Evolutionary conservation across 1,140 invertebrate genomes (phyloP).

Genomic region (Ostrea edulis): DNA sequence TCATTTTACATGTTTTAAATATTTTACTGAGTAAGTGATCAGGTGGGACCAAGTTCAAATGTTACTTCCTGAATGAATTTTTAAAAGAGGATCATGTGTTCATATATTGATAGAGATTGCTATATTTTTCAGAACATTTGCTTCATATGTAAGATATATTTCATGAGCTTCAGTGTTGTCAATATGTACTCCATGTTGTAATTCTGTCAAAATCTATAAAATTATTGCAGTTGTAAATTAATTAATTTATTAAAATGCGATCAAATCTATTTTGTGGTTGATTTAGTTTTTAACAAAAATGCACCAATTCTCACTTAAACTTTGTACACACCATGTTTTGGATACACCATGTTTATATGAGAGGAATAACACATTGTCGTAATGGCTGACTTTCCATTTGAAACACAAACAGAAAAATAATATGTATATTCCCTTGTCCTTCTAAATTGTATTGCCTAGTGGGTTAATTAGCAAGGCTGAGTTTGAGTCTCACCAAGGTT

Average conservation of each 20-base stretch:
- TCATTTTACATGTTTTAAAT: neutral
- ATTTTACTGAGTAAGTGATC: neutral
- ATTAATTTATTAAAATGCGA: conserved; percentile 37
- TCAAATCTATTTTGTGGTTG: neutral
- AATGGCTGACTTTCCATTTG: no score
- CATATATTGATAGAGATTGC: conserved; percentile 32
- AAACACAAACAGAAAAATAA: no score
- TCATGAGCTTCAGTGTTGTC: conserved; percentile 28
- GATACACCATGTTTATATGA: no score
- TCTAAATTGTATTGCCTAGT: no score
- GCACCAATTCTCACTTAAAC: no score
- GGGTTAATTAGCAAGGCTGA: no score
- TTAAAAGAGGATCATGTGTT: conserved; percentile 18
- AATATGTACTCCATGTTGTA: conserved; percentile 25
- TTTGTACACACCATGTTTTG: no score
- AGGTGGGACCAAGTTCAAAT: neutral
- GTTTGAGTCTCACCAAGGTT: no score
- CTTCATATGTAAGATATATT: neutral
- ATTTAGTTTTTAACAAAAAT: neutral
- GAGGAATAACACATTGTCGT: no score
- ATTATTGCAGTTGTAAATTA: conserved; percentile 33
- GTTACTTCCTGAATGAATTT: conserved; percentile 25
- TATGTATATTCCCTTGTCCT: no score
- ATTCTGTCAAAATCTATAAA: conserved; percentile 33
- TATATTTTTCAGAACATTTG: conserved; percentile 1